Evolutionary conservation across 2,888 invertebrate genomes (phyloP).

Genomic region (Psylliodes chrysocephalus): DNA sequence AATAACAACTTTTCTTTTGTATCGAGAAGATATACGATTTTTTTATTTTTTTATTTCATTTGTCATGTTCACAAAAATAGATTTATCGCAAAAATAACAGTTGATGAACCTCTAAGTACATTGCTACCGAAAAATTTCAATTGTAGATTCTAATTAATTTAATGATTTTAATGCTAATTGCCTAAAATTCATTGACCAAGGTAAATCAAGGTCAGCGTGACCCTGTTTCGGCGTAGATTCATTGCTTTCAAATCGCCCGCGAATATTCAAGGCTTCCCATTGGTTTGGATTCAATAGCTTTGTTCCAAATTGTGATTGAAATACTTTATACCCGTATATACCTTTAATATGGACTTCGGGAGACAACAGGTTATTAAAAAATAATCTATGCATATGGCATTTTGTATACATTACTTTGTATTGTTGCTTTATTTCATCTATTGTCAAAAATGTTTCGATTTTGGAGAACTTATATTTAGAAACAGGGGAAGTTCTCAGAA

Average conservation of each 20-base stretch:
- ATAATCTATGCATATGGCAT: too few relatives aligned
- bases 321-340: too few relatives aligned
- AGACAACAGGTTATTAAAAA: too few relatives aligned
- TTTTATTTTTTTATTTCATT: too few relatives aligned
- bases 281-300: neutral
- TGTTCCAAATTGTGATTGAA: too few relatives aligned
- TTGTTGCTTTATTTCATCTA: too few relatives aligned
- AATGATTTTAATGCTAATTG: constrained; percentile 13
- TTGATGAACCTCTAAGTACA: constrained; percentile 11
- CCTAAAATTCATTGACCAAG: constrained; percentile 27
- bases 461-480: constrained; percentile 19
- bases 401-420: too few relatives aligned
- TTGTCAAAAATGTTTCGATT: neutral
- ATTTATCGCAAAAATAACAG: neutral
- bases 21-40: too few relatives aligned
- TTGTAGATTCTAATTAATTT: constrained; percentile 14
- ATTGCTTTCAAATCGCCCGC: constrained; percentile 18
- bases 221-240: constrained; percentile 17
- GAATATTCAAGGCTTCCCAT: constrained; percentile 14
- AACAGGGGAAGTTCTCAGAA: constrained; percentile 24
- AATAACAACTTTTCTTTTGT: too few relatives aligned
- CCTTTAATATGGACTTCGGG: too few relatives aligned
- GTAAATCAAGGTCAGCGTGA: constrained; percentile 22
- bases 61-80: too few relatives aligned
- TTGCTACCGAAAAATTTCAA: constrained; percentile 12